Evolutionary conservation across 64 coral and sea anemone species (phyloP), one percentile per base, ranked within the genome.

Genomic region (Stichodactyla helianthus): DNA sequence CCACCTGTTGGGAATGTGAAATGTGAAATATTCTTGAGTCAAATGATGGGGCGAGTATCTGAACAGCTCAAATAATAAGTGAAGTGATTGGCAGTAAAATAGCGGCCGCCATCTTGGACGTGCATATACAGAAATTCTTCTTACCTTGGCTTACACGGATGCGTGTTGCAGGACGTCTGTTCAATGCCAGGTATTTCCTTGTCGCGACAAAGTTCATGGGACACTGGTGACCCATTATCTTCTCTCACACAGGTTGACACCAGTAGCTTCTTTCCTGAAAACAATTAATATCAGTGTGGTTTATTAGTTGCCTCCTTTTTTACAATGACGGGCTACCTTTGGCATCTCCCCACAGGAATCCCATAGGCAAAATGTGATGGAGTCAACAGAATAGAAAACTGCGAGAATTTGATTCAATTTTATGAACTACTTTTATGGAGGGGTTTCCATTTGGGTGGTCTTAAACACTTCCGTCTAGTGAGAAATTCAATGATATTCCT

Each of bases 1-100:
- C 89, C 89, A 90, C 20, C 89, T 90, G 52, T 22, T n/a, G 35
- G 17, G 19, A 20, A 35, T 44, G 35, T 44, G 14, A n/a, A 76
- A 19, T 74, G 54, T 71, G 54, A 52, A 5, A 17, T 10, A 18
- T 51, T 70, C 26, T 50, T 52, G 6, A 5, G 18, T 6, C 3
- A 58, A 58, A 58, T 15, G 55, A 11, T 58, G 14, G 6, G 14
- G 55, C 14, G 14, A 15, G 14, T 58, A 11, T 15, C 55, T 9
- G 8, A 58, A 11, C 14, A 58, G 9, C 14, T 9, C 14, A 58
- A 58, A 58, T 11, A 58, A 58, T 5, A 58, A 58, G 55, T 58
- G 14, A 9, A 44, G 35, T 44, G 35, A 44, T 44, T 44, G 35
- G 35, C 35, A 44, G 35, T 44, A 44, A 44, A 44, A 44, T 3